These are phyloP conservation scores for Papilio dardanus DNA, from an alignment of 1,140 invertebrate species.

Conservation along the genomic window DNA sequence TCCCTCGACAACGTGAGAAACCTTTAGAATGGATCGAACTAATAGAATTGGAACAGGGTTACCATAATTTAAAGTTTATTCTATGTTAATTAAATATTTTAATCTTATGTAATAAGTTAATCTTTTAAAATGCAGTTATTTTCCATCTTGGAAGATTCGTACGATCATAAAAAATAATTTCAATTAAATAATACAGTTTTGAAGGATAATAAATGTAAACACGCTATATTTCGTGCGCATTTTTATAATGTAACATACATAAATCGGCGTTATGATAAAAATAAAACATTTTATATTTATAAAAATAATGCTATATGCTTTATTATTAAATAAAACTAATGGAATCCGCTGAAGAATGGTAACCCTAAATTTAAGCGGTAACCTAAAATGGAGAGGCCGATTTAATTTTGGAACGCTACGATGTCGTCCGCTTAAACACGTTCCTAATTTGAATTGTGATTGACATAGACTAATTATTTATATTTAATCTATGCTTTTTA, in stretches of 20 bases:
- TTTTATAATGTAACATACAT: constrained; percentile 21
- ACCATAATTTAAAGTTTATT: constrained; percentile 5
- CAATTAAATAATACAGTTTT: not conserved
- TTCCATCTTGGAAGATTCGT: not conserved
- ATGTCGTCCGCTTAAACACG: constrained; percentile 36
- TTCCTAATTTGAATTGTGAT: constrained; percentile 57
- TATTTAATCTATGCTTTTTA: constrained; percentile 47
- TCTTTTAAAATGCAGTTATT: not conserved
- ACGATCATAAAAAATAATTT: not conserved
- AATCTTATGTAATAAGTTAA: not conserved
- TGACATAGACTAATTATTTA: constrained; percentile 46
- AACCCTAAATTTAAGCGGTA: constrained; percentile 34
- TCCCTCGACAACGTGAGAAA: constrained; percentile 64
- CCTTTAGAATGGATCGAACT: constrained; percentile 44
- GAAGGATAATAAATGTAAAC: not conserved
- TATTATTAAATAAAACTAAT: constrained; percentile 18
- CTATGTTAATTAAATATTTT: constrained; percentile 8
- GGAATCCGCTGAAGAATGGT: constrained; percentile 8
- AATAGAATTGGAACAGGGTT: constrained; percentile 59
- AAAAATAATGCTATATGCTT: constrained; percentile 6
- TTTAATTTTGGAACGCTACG: constrained; percentile 52
- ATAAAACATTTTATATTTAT: constrained; percentile 4
- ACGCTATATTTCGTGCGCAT: not conserved
- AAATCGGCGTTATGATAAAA: not conserved
- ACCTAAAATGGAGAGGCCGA: constrained; percentile 47